These are phyloP conservation scores for Napeogenes sylphis DNA, from an alignment of 2,888 invertebrate genomes.

Conservation along the genomic window DNA sequence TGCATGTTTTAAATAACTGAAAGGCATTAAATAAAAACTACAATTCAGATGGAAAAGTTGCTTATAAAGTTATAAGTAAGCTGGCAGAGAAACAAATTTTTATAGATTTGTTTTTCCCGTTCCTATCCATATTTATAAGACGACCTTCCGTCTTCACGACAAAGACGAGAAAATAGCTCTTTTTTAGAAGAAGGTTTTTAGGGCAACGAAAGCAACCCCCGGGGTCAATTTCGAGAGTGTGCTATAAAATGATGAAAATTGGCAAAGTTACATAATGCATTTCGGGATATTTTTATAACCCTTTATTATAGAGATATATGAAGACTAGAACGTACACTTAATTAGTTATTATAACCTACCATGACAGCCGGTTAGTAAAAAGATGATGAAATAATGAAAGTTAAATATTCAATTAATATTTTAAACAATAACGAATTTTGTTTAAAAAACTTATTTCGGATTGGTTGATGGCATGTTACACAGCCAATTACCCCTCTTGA, in stretches of 20 bases:
- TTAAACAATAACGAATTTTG: too few species aligned
- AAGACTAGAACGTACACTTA: too few species aligned
- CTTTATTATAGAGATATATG: too few species aligned
- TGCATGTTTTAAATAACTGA: too few species aligned
- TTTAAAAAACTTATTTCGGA: too few species aligned
- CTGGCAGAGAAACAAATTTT: too few species aligned
- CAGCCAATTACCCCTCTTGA: too few species aligned
- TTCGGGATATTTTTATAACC: not conserved
- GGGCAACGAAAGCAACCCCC: not conserved
- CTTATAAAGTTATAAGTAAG: constrained; percentile 3
- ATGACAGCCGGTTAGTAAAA: too few species aligned
- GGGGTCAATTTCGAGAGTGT: constrained; percentile 1
- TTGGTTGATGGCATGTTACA: too few species aligned
- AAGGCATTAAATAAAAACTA: not conserved
- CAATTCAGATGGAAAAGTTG: not conserved
- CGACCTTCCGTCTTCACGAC: constrained; percentile 26
- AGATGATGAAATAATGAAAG: too few species aligned
- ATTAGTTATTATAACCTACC: too few species aligned
- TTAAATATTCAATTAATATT: too few species aligned
- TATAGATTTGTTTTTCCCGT: constrained; percentile 20
- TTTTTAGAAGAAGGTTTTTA: constrained; percentile 16
- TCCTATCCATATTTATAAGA: constrained; percentile 29
- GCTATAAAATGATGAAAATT: not conserved
- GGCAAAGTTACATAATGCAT: not conserved
- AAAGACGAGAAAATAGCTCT: constrained; percentile 22